Conservation (phyloP, 2,888 invertebrate species). For the Aleiodes alternator region DNA sequence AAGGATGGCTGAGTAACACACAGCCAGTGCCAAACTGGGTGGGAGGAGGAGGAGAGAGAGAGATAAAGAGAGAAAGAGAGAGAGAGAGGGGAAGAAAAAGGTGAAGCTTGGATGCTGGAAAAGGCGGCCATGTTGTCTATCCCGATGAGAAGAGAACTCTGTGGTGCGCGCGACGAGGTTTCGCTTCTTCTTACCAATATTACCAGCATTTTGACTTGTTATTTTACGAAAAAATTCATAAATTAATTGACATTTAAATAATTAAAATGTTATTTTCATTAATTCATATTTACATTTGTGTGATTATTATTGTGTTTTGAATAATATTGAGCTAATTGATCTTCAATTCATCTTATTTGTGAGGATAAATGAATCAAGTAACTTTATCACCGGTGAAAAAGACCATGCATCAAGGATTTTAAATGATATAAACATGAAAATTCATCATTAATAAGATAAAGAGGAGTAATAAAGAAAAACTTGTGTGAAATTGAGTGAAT, state of each 20-base stretch:
- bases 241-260: neutral
- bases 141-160: slow-evolving; percentile 74
- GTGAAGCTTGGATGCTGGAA: slow-evolving; percentile 76
- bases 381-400: too few relatives aligned
- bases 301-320: slow-evolving; percentile 67
- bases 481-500: too few relatives aligned
- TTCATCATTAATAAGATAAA: too few relatives aligned
- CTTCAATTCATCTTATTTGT: neutral
- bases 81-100: slow-evolving; percentile 42
- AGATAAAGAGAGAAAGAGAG: slow-evolving; percentile 34
- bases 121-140: slow-evolving; percentile 84
- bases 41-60: slow-evolving; percentile 40
- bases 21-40: slow-evolving; percentile 50
- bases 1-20: slow-evolving; percentile 44
- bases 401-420: too few relatives aligned
- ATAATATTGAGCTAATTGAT: slow-evolving; percentile 61
- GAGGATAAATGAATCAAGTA: too few relatives aligned
- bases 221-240: neutral
- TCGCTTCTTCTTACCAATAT: slow-evolving; percentile 53
- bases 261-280: neutral
- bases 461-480: too few relatives aligned
- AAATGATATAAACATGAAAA: too few relatives aligned
- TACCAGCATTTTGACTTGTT: neutral
- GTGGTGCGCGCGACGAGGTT: slow-evolving; percentile 67
- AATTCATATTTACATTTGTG: neutral